These are phyloP conservation scores for Microcebus tavaratra DNA, from an alignment of 2,113 vertebrate species.

Conservation along the genomic window DNA sequence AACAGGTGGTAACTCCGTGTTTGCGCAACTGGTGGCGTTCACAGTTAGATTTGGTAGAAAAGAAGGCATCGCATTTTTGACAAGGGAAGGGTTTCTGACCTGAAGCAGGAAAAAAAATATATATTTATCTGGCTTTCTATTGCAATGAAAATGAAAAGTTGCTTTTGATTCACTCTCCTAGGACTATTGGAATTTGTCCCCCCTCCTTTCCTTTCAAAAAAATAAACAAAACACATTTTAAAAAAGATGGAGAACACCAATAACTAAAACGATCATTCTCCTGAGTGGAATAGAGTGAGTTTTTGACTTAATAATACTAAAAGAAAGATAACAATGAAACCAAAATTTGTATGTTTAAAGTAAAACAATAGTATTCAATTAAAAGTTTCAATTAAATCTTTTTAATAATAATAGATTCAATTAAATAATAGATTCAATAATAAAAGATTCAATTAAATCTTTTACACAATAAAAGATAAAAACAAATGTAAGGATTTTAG, in stretches of 20 bases:
- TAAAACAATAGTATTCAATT: neutral
- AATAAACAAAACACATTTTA: conserved; percentile 25
- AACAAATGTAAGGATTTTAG: neutral
- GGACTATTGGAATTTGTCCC: neutral
- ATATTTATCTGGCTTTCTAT: conserved; percentile 72
- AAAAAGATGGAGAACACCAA: neutral
- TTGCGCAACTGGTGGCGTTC: conserved; percentile 94
- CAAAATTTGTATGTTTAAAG: neutral
- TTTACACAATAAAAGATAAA: neutral
- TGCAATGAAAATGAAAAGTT: conserved; percentile 30
- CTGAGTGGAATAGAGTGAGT: neutral
- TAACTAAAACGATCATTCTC: neutral
- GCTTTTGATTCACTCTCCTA: conserved; percentile 42
- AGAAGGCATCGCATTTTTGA: conserved; percentile 89
- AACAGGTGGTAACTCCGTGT: conserved; percentile 87
- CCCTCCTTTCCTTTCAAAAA: conserved; percentile 35
- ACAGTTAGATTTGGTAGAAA: conserved; percentile 94
- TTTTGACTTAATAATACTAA: conserved; percentile 4
- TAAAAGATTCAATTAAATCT: neutral
- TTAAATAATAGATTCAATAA: too few relatives aligned
- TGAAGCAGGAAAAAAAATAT: conserved; percentile 79
- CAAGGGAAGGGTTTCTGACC: conserved; percentile 92
- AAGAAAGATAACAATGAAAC: neutral
- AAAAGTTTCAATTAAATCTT: neutral
- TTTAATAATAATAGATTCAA: too few relatives aligned